phyloP scores from a whole-genome alignment of 2,113 vertebrate genomes.

The Gobiocypris rarus region DNA sequence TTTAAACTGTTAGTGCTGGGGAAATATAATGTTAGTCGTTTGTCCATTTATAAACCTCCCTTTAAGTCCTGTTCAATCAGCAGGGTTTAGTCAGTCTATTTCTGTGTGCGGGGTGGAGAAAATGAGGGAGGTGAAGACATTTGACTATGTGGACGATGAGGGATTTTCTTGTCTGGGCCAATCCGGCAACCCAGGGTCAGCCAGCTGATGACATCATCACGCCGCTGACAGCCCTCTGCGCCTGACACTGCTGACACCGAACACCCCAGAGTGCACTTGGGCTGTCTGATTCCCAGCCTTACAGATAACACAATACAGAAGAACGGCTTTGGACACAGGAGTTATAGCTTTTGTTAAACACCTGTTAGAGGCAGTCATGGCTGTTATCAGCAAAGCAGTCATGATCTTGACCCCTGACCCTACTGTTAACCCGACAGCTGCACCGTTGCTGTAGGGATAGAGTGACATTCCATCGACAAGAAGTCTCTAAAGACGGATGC shows the following conservation, averaged over 20 bases:
- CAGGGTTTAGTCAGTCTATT: constrained; percentile 12
- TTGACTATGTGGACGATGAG: neutral
- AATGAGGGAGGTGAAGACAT: neutral
- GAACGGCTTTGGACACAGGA: neutral
- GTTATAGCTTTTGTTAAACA: constrained; percentile 10
- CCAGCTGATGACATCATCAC: constrained; percentile 55
- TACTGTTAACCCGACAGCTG: neutral
- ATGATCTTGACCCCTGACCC: constrained; percentile 26
- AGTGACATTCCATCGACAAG: neutral
- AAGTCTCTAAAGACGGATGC: neutral
- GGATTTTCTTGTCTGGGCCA: constrained; percentile 26
- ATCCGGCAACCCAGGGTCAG: constrained; percentile 48
- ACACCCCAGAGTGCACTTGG: constrained; percentile 10
- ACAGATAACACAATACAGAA: constrained; percentile 4
- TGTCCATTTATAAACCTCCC: neutral
- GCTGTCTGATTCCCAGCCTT: constrained; percentile 18
- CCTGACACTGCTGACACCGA: constrained; percentile 43
- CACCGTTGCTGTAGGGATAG: neutral
- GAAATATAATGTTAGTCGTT: constrained; percentile 9
- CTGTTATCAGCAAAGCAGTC: neutral
- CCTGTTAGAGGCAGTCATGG: constrained; percentile 6
- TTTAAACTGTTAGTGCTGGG: neutral
- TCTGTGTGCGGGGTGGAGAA: neutral
- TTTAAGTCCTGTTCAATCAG: neutral
- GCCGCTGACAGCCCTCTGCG: constrained; percentile 42